A percentile compares a stretch with the other conserved stretches of the same genome.
These are phyloP conservation scores for Muschampia plurimacula DNA, from an alignment of 2,888 invertebrate genomes.

Conservation along the genomic window DNA sequence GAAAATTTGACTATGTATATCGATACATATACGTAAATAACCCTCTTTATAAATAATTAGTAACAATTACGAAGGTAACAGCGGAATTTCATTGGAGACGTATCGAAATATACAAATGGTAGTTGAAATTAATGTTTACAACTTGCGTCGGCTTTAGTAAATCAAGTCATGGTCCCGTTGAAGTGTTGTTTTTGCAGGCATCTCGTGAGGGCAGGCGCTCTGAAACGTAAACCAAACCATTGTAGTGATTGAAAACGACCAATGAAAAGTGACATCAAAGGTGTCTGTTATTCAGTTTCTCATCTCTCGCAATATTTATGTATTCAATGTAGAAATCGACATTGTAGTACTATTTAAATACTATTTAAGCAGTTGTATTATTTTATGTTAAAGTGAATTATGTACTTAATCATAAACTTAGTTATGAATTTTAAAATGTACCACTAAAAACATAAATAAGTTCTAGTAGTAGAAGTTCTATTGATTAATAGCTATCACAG, in stretches of 20 bases:
- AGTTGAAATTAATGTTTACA: conserved; percentile 60
- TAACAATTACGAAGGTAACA: conserved; percentile 51
- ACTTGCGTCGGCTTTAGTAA: conserved; percentile 49
- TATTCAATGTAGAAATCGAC: neutral
- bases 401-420: too few species aligned
- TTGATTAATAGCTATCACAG: too few species aligned
- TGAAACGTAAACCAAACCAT: conserved; percentile 61
- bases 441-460: neutral
- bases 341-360: too few species aligned
- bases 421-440: neutral
- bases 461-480: neutral
- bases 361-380: too few species aligned
- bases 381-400: too few species aligned
- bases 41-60: conserved; percentile 46
- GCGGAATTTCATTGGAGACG: conserved; percentile 63
- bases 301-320: neutral
- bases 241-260: conserved; percentile 47
- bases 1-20: conserved; percentile 10
- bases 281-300: neutral
- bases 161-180: conserved; percentile 78
- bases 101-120: conserved; percentile 68
- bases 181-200: conserved; percentile 74
- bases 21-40: neutral
- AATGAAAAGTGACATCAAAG: conserved; percentile 43
- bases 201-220: conserved; percentile 78